Evolutionary conservation across 2,888 invertebrate genomes (phyloP).

Genomic region (Himalopsyche japonica): DNA sequence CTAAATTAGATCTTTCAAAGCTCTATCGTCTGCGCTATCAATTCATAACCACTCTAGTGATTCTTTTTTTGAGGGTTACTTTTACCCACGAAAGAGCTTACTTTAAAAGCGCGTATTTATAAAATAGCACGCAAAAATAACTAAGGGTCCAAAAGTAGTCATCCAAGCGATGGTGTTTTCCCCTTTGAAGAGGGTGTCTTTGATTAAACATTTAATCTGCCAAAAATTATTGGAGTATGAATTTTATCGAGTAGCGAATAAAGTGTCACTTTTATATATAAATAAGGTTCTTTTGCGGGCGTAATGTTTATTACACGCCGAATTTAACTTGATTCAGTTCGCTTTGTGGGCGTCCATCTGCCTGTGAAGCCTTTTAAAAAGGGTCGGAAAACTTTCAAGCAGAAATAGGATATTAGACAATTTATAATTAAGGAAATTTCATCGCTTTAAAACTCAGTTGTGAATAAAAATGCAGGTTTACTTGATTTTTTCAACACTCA

Average conservation of each 20-base stretch:
- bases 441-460: no score
- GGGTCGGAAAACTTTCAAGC: not conserved
- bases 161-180: conserved; percentile 29
- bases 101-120: conserved; percentile 7
- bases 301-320: not conserved
- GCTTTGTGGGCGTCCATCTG: not conserved
- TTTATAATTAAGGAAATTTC: not conserved
- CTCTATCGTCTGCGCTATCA: no score
- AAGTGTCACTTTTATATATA: not conserved
- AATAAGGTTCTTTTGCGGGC: not conserved
- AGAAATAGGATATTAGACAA: not conserved
- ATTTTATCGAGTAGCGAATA: conserved; percentile 15
- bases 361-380: not conserved
- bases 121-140: conserved; percentile 2
- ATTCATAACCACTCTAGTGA: no score
- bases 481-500: no score
- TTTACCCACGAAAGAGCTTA: conserved; percentile 1
- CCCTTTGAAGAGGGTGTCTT: conserved; percentile 37
- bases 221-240: conserved; percentile 28
- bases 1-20: no score
- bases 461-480: no score
- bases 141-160: conserved; percentile 17
- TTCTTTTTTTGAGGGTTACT: not conserved
- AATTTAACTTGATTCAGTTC: not conserved
- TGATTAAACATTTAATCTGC: conserved; percentile 38